Conservation (phyloP, 2,797 vertebrate genomes). For the Sylvilagus floridanus region DNA sequence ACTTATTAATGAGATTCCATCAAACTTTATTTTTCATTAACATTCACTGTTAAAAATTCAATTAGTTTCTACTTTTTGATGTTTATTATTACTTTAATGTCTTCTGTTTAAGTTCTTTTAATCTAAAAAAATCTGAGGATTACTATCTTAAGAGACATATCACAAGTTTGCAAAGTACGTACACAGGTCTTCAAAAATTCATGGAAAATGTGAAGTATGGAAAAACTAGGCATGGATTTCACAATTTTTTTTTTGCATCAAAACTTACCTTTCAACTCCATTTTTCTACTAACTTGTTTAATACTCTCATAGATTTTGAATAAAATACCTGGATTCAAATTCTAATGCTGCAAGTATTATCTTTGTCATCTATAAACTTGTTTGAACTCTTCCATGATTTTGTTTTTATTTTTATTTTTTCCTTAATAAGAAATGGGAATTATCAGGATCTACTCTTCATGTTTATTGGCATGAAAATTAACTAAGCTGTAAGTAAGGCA, state of each 20-base stretch:
- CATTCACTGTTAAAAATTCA: background rate
- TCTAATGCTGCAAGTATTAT: background rate
- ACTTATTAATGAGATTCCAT: conserved; percentile 4
- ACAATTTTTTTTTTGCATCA: too few relatives aligned
- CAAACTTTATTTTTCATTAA: conserved; percentile 38
- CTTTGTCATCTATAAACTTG: background rate
- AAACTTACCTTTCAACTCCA: too few relatives aligned
- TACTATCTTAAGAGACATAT: background rate
- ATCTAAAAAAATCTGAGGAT: background rate
- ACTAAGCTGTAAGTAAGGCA: background rate
- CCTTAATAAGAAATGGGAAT: background rate
- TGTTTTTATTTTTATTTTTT: background rate
- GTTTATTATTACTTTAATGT: background rate
- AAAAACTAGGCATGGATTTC: too few relatives aligned
- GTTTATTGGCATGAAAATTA: conserved; percentile 44
- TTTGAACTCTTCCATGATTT: background rate
- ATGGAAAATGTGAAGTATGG: too few relatives aligned
- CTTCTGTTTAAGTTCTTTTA: background rate
- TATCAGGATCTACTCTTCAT: background rate
- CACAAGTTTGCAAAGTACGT: background rate
- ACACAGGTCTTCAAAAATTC: too few relatives aligned
- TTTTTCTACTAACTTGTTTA: too few relatives aligned
- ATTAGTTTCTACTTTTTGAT: background rate
- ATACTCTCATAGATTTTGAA: background rate
- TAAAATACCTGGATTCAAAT: background rate